These are phyloP conservation scores for Limnothrissa miodon DNA, from an alignment of 2,113 vertebrate genomes.

Conservation along the genomic window DNA sequence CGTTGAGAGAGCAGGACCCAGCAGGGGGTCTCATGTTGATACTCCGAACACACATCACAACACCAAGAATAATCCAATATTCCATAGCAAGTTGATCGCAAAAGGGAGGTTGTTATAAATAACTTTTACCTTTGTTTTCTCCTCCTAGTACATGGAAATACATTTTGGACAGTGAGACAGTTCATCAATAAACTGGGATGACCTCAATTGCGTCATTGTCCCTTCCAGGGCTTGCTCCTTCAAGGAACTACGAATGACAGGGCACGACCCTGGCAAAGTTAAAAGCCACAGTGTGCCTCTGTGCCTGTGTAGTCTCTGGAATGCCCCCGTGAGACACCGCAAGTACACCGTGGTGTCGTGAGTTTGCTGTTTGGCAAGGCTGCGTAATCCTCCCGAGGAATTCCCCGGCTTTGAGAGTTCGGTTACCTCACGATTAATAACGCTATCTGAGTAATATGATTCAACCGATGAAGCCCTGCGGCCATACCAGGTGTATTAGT, in stretches of 20 bases:
- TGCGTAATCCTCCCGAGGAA: not conserved
- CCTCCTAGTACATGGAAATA: not conserved
- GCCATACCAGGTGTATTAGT: not conserved
- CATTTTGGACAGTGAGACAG: not conserved
- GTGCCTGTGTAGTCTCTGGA: not conserved
- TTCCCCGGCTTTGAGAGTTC: not conserved
- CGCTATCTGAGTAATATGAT: slow-evolving; percentile 12
- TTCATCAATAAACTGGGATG: not conserved
- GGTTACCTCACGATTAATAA: not conserved
- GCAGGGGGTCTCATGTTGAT: not conserved
- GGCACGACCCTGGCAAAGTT: not conserved
- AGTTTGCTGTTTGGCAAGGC: not conserved
- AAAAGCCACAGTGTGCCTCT: not conserved
- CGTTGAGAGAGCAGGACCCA: not conserved
- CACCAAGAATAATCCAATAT: not conserved
- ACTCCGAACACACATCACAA: not conserved
- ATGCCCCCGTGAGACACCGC: not conserved
- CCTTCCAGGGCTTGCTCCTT: not conserved
- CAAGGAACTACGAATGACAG: not conserved
- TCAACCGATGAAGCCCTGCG: not conserved
- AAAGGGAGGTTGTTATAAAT: not conserved
- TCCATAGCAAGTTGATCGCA: not conserved
- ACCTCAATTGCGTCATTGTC: not conserved
- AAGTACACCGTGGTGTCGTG: not conserved
- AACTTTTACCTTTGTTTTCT: not conserved